A percentile compares a stretch with the other conserved stretches of the same genome.
phyloP scores from a whole-genome alignment of 1,140 invertebrate species.

The Pseudomyrmex pallidus region DNA sequence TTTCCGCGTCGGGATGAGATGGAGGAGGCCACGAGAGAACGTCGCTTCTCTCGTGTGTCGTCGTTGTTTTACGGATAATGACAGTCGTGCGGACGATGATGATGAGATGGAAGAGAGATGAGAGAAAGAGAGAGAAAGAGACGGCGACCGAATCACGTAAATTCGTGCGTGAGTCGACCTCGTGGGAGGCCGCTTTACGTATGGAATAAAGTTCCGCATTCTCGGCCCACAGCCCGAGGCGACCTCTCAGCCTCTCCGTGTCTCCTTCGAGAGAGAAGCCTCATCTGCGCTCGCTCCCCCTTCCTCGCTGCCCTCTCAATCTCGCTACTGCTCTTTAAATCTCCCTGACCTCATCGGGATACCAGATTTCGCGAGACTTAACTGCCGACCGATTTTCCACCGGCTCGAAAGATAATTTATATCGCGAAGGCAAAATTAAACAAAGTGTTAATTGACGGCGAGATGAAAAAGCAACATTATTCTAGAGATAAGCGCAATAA shows the following conservation, averaged over 20 bases:
- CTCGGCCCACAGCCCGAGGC: conserved; percentile 82
- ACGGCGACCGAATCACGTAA: conserved; percentile 65
- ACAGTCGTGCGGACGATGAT: conserved; percentile 38
- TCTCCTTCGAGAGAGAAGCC: conserved; percentile 38
- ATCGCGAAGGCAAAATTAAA: background rate
- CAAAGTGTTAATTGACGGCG: background rate
- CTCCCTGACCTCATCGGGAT: conserved; percentile 55
- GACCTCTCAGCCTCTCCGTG: conserved; percentile 71
- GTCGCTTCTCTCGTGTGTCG: conserved; percentile 36
- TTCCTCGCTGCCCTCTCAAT: conserved; percentile 46
- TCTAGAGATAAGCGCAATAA: background rate
- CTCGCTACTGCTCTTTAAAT: conserved; percentile 58
- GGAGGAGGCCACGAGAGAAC: conserved; percentile 14
- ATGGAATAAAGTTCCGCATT: conserved; percentile 82
- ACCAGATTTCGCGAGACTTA: conserved; percentile 43
- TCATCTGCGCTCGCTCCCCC: conserved; percentile 57
- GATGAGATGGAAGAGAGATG: conserved; percentile 26
- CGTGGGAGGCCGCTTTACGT: conserved; percentile 67
- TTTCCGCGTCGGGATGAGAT: conserved; percentile 50
- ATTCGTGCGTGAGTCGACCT: conserved; percentile 80
- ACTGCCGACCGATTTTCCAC: conserved; percentile 42
- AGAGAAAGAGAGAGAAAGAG: conserved; percentile 33
- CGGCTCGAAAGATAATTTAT: background rate
- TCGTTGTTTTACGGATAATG: conserved; percentile 54
- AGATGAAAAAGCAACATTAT: background rate